phyloP scores from a whole-genome alignment of 2,888 invertebrate species.

The Meta bourneti region DNA sequence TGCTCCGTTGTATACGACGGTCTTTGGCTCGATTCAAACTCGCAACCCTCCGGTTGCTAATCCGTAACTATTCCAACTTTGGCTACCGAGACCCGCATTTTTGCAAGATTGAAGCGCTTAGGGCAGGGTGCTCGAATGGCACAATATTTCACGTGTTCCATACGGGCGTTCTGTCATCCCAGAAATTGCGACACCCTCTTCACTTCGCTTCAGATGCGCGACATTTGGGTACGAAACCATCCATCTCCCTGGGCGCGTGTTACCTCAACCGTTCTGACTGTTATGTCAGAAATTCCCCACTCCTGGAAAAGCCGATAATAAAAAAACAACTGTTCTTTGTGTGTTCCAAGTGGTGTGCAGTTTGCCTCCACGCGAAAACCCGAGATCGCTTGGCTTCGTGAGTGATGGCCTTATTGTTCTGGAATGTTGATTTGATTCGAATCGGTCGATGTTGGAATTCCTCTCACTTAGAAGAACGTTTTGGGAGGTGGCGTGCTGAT shows the following conservation, averaged over 20 bases:
- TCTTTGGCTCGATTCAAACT: too few species aligned
- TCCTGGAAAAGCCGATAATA: too few species aligned
- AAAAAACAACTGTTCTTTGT: too few species aligned
- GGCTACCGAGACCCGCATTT: too few species aligned
- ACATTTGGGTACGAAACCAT: not conserved
- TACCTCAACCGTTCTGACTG: not conserved
- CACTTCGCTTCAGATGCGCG: not conserved
- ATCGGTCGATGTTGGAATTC: slow-evolving; percentile 20
- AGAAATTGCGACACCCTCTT: not conserved
- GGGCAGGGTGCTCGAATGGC: not conserved
- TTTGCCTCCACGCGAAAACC: not conserved
- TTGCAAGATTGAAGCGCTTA: too few species aligned
- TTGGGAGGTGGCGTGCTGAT: too few species aligned
- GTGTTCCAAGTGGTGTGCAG: not conserved
- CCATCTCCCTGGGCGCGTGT: not conserved
- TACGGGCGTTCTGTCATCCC: too few species aligned
- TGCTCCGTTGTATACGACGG: too few species aligned
- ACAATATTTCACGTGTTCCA: not conserved
- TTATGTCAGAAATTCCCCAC: not conserved
- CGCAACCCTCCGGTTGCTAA: too few species aligned
- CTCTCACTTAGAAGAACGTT: not conserved
- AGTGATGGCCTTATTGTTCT: slow-evolving; percentile 27
- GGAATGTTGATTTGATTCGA: slow-evolving; percentile 38
- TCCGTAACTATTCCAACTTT: too few species aligned
- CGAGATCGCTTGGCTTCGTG: not conserved